Evolutionary conservation across 2,797 vertebrate species (phyloP), one percentile per base, ranked within the genome.

Genomic region (Muscicapa striata): DNA sequence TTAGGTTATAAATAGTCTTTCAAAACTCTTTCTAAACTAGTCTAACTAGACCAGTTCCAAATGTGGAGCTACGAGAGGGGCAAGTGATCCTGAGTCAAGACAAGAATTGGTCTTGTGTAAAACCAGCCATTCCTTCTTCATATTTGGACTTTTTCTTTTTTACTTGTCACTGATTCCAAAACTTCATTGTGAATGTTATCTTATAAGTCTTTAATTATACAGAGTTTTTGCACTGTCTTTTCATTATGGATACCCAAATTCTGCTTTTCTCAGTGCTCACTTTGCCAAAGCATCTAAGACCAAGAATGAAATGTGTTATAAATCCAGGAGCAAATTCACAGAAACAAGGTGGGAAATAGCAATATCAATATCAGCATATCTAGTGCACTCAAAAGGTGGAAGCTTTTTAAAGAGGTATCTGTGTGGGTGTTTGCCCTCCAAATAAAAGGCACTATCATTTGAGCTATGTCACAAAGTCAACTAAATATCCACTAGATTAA

Each of bases 401-500:
- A 70, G 29, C 7, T 61, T 88, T 57, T 41, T 52, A 54, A 64
- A 86, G 74, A 84, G 49, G 9, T 15, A 10, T 19, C 36, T 62
- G 59, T 36, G 51, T 84, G 46, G 15, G 13, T 30, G 11, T 45
- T 73, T 61, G 80, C 26, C 63, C 36, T 66, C 57, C 41, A 32
- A 67, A 83, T 62, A 89, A 96, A 93, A 26, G 23, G 52, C 57
- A 54, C 63, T 49, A 69, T 78, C 70, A 68, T 69, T 93, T 88
- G 19, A 95, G 58, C 59, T 76, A 24, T 70, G 51, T 86, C 89
- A 90, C 77, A 68, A 87, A 92, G 57, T 34, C 77, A 94, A 81
- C 61, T 86, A 87, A 84, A 91, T 80, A 90, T 79, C 75, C 27
- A 34, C 52, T 23, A 80, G 48, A 93, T 94, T 91, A 94, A 89